Evolutionary conservation across 1,140 invertebrate genomes (phyloP).

Genomic region (Drosophila paulistorum): DNA sequence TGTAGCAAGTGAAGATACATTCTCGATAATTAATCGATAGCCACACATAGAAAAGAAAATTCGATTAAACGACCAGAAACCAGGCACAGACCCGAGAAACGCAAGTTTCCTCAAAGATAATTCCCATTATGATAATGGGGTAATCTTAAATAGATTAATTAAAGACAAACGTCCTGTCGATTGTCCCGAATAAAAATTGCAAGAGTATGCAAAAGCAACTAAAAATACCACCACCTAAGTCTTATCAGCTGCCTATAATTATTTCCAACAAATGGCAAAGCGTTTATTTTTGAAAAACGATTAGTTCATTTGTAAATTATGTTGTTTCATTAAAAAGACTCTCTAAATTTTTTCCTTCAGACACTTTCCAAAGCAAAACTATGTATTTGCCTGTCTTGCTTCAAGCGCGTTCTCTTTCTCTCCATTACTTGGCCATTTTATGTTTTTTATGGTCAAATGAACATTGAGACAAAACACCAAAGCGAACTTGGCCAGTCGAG

Average conservation of each 20-base stretch:
- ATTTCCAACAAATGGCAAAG: background rate
- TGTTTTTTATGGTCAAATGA: constrained; percentile 27
- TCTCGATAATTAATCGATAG: no score
- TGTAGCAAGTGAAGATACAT: no score
- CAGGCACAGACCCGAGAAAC: no score
- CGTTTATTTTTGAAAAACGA: background rate
- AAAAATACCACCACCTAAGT: no score
- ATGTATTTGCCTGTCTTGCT: background rate
- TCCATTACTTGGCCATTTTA: background rate
- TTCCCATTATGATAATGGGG: no score
- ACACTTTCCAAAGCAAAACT: constrained; percentile 7
- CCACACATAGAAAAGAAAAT: no score
- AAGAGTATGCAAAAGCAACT: no score
- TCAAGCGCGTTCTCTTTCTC: background rate
- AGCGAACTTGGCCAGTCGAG: constrained; percentile 31
- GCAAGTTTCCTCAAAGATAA: no score
- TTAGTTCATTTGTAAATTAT: background rate
- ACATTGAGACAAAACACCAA: constrained; percentile 12
- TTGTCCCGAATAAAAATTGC: no score
- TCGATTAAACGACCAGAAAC: no score
- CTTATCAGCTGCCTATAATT: background rate
- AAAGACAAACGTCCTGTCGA: no score
- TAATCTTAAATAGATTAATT: no score
- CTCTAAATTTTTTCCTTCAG: constrained; percentile 9
- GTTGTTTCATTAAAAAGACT: background rate